Conservation (phyloP, 23 tunicate genomes). For the Aplidium turbinatum region DNA sequence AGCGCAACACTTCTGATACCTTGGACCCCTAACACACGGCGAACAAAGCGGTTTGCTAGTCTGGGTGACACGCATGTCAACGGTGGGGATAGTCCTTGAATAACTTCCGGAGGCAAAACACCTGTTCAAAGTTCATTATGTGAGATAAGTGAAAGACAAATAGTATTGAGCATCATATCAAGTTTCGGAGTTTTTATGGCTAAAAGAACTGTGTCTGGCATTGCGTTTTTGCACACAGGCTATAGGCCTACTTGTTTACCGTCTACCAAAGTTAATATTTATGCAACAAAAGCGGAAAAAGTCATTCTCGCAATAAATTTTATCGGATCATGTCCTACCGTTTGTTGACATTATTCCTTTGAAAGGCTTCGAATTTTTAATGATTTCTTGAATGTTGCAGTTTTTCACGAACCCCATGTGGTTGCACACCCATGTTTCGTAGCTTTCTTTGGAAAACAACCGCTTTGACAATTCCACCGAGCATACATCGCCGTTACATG, state of each 20-base stretch:
- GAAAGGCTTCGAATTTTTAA: not conserved
- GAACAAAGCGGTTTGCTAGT: constrained; percentile 63
- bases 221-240: too few species aligned
- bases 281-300: too few species aligned
- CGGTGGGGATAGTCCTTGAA: constrained; percentile 55
- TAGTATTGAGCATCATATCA: too few species aligned
- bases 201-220: too few species aligned
- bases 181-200: too few species aligned
- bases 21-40: constrained; percentile 29
- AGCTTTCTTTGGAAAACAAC: not conserved
- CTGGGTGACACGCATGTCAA: constrained; percentile 62
- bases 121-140: not conserved
- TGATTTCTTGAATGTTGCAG: constrained; percentile 19
- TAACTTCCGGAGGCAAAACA: constrained; percentile 12
- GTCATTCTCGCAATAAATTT: too few species aligned
- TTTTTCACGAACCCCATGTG: not conserved
- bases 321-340: too few species aligned
- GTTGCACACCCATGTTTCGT: constrained; percentile 33
- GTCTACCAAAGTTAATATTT: too few species aligned
- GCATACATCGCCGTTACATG: not conserved
- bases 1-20: constrained; percentile 35
- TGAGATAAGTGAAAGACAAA: too few species aligned
- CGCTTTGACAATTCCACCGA: not conserved
- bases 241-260: too few species aligned
- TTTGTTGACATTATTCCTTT: not conserved